Conservation (phyloP, 2,797 vertebrate species). For the Garrulus glandarius region DNA sequence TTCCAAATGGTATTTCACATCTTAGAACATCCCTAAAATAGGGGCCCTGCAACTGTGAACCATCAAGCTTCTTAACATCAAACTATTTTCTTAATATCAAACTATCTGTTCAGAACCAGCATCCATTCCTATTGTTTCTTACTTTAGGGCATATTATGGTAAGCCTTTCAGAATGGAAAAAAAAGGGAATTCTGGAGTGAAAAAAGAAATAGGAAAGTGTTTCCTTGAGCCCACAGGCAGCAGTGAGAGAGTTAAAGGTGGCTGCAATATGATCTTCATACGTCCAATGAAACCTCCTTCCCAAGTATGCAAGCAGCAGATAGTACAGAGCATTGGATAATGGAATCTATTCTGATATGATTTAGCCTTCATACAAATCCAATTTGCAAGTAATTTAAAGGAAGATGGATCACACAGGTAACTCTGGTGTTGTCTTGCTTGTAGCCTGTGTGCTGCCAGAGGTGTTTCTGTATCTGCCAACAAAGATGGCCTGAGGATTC, state of each 20-base stretch:
- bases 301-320: not conserved
- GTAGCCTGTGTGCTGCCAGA: not conserved
- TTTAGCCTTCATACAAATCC: slow-evolving; percentile 26
- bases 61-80: not conserved
- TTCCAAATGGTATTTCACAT: not conserved
- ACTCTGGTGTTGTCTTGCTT: not conserved
- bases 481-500: not conserved
- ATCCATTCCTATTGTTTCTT: not conserved
- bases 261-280: not conserved
- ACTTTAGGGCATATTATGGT: not conserved
- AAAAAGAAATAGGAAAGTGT: not conserved
- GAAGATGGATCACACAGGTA: not conserved
- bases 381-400: slow-evolving; percentile 28
- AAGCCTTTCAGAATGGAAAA: not conserved
- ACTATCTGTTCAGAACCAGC: not conserved
- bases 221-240: not conserved
- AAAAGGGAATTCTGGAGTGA: not conserved
- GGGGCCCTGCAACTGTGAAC: not conserved
- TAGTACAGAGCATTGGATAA: not conserved
- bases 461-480: not conserved
- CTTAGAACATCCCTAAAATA: not conserved
- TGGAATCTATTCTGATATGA: slow-evolving; percentile 1
- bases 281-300: not conserved
- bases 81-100: not conserved
- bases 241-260: slow-evolving; percentile 7